Percentiles rank a stretch among this genome's conserved stretches.
Evolutionary conservation across 2,888 invertebrate genomes (phyloP).

Genomic region (Meliscaeva auricollis): DNA sequence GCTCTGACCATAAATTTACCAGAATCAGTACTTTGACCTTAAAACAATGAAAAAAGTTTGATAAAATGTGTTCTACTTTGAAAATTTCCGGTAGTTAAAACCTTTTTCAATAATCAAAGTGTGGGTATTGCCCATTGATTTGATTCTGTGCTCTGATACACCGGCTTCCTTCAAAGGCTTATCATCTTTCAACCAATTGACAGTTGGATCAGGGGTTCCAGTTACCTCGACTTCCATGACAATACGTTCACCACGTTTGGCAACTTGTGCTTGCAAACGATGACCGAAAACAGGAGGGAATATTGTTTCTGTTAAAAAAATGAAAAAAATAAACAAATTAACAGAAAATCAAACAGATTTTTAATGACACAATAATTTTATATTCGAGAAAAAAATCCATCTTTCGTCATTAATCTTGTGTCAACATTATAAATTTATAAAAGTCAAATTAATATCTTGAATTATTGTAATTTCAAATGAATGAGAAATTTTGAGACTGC

Average conservation of each 20-base stretch:
- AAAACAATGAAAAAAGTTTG: slow-evolving; percentile 57
- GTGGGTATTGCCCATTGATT: slow-evolving; percentile 88
- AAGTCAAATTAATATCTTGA: neutral
- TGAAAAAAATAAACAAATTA: neutral
- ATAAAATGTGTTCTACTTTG: neutral
- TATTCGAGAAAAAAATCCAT: neutral
- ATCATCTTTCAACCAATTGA: slow-evolving; percentile 91
- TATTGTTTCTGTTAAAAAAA: slow-evolving; percentile 87
- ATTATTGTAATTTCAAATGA: slow-evolving; percentile 19
- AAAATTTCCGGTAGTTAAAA: slow-evolving; percentile 78
- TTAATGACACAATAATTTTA: neutral
- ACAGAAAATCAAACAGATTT: neutral
- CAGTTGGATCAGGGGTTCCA: slow-evolving; percentile 90
- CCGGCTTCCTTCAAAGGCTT: slow-evolving; percentile 86
- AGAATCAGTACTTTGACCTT: slow-evolving; percentile 87
- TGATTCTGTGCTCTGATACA: slow-evolving; percentile 85
- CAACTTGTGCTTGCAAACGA: slow-evolving; percentile 90
- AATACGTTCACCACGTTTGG: slow-evolving; percentile 89
- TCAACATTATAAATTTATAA: slow-evolving; percentile 2
- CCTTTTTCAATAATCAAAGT: slow-evolving; percentile 90
- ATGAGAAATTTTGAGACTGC: slow-evolving; percentile 3
- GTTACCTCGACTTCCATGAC: slow-evolving; percentile 91
- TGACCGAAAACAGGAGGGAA: slow-evolving; percentile 93
- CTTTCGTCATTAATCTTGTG: slow-evolving; percentile 39
- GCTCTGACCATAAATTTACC: slow-evolving; percentile 92